Conservation (phyloP, 2,888 invertebrate species). For the Diploptera punctata region DNA sequence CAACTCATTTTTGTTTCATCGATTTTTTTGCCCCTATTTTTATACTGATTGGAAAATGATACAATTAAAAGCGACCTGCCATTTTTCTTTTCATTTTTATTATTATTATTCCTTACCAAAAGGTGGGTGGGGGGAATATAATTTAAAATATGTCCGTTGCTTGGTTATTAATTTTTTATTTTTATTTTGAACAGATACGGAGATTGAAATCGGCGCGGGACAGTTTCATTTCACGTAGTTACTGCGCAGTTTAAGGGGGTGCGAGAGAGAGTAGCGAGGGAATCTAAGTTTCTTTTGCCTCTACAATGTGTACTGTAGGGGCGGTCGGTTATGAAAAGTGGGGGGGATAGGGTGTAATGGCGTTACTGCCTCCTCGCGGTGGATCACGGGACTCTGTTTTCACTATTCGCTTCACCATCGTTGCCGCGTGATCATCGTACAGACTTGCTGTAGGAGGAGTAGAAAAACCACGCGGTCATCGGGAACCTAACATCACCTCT, state of each 20-base stretch:
- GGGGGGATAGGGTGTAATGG: constrained; percentile 16
- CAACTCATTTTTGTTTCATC: constrained; percentile 28
- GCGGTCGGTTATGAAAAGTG: constrained; percentile 15
- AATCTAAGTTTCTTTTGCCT: constrained; percentile 39
- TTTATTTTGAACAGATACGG: constrained; percentile 49
- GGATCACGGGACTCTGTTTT: constrained; percentile 48
- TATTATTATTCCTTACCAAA: neutral
- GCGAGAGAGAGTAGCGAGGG: constrained; percentile 47
- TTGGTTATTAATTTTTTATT: constrained; percentile 28
- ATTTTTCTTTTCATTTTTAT: constrained; percentile 15
- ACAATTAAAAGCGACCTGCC: constrained; percentile 28
- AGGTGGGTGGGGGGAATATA: constrained; percentile 19
- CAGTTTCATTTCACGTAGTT: constrained; percentile 49
- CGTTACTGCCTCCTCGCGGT: constrained; percentile 23
- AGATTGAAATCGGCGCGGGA: constrained; percentile 60
- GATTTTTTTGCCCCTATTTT: constrained; percentile 18
- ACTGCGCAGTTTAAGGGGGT: constrained; percentile 51
- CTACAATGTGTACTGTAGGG: constrained; percentile 39
- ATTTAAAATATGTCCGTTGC: constrained; percentile 29
- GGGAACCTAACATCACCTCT: too few relatives aligned
- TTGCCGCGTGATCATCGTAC: constrained; percentile 17
- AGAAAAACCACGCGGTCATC: constrained; percentile 10
- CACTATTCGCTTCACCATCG: constrained; percentile 24
- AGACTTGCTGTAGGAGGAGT: neutral
- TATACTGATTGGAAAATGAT: constrained; percentile 31